Conservation (phyloP, 1,140 invertebrate genomes). For the Anadara kagoshimensis region DNA sequence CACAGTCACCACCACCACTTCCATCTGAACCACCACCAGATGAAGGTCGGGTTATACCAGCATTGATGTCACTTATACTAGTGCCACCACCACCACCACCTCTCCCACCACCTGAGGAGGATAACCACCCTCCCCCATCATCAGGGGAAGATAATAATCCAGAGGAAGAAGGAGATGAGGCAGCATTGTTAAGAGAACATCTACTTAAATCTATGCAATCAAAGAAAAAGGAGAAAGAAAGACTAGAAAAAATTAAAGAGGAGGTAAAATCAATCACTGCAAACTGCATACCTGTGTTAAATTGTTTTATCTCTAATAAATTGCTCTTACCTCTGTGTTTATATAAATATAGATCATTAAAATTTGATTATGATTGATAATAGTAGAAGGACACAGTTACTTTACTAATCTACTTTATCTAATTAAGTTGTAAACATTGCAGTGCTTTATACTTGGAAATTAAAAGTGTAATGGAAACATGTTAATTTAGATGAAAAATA, state of each 20-base stretch:
- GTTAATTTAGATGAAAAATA: too few relatives aligned
- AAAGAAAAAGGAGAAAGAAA: slow-evolving; percentile 32
- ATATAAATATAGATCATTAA: too few relatives aligned
- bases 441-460: too few relatives aligned
- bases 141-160: slow-evolving; percentile 31
- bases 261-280: slow-evolving; percentile 6
- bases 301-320: not conserved
- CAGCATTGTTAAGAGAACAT: slow-evolving; percentile 42
- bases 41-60: slow-evolving; percentile 9
- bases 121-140: slow-evolving; percentile 28
- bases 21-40: slow-evolving; percentile 18
- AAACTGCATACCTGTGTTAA: not conserved
- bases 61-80: slow-evolving; percentile 1
- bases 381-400: too few relatives aligned
- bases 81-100: not conserved
- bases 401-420: too few relatives aligned
- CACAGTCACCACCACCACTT: slow-evolving; percentile 43
- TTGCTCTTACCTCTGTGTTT: not conserved
- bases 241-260: slow-evolving; percentile 20
- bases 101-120: not conserved
- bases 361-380: too few relatives aligned
- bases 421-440: too few relatives aligned
- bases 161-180: slow-evolving; percentile 44
- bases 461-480: too few relatives aligned
- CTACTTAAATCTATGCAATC: slow-evolving; percentile 39